Evolutionary conservation across 2,888 invertebrate species (phyloP).

Genomic region (Macaria liturata): DNA sequence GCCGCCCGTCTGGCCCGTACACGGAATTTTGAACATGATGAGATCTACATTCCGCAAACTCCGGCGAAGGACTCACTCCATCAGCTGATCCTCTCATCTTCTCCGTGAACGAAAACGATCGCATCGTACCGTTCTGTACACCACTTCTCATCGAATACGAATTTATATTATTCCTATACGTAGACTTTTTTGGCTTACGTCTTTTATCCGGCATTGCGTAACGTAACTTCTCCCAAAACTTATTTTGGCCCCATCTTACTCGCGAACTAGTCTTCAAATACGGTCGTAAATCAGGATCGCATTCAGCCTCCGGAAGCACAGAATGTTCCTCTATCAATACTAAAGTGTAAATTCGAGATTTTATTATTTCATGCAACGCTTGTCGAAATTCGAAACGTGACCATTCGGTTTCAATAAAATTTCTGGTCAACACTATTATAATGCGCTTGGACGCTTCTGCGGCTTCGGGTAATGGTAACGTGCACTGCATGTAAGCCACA

Average conservation of each 20-base stretch:
- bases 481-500: constrained; percentile 86
- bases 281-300: constrained; percentile 93
- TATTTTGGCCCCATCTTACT: constrained; percentile 93
- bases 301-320: constrained; percentile 90
- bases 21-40: constrained; percentile 68
- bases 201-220: constrained; percentile 93
- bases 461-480: constrained; percentile 92
- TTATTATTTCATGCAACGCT: constrained; percentile 93
- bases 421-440: constrained; percentile 92
- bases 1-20: constrained; percentile 84
- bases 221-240: constrained; percentile 96
- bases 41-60: constrained; percentile 63
- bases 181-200: constrained; percentile 69
- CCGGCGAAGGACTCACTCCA: constrained; percentile 86
- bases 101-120: constrained; percentile 84
- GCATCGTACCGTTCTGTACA: constrained; percentile 83
- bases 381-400: constrained; percentile 94
- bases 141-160: constrained; percentile 90
- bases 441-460: constrained; percentile 94
- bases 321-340: constrained; percentile 94
- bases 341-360: constrained; percentile 91
- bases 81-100: constrained; percentile 69
- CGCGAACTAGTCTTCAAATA: constrained; percentile 94
- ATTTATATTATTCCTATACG: constrained; percentile 91
- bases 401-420: constrained; percentile 97